Evolutionary conservation across 2,888 invertebrate species (phyloP), one percentile per base, ranked within the genome.

Genomic region (Sthenelais limicola): DNA sequence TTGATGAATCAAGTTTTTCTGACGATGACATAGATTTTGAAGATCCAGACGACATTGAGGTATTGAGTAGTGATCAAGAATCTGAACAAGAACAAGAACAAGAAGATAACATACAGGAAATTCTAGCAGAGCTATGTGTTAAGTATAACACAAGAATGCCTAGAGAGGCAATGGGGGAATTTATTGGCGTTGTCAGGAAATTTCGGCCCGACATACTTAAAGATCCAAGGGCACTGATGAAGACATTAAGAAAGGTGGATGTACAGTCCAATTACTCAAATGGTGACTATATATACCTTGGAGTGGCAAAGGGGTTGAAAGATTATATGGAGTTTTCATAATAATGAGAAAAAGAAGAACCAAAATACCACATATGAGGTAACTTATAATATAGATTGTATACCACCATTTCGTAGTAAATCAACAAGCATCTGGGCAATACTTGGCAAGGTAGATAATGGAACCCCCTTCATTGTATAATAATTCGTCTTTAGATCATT

Each of bases 81-180:
- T n/a, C n/a, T 43, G 43, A 43, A 43, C 12, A 43, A 43, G 43
- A 43, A 43, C 12, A 43, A 43, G 15, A 43, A 18, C 12, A 43
- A 43, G 43, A 43, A 43, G 15, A 43, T 43, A 18, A 43, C 18
- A 18, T 43, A 9, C 9, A 43, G 15, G 43, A 43, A 12, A 43
- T 43, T 9, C 43, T 43, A 12, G 43, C 43, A 43, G 43, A 43
- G 15, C 43, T 43, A 9, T 43, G 43, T 18, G 15, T 43, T 43
- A 43, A 43, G 43, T 43, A 43, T 18, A 43, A 43, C 18, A 43
- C 43, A 43, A 43, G 43, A 43, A 43, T 43, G 43, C 43, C 43
- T 43, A 9, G 9, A 12, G 43, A 43, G 15, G 43, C 43, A 43
- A 43, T 43, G 43, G 12, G 43, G 15, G 43, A 43, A 9, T 43